Evolutionary conservation across 2,888 invertebrate species (phyloP).

Genomic region (Hirtodrosophila confusa): DNA sequence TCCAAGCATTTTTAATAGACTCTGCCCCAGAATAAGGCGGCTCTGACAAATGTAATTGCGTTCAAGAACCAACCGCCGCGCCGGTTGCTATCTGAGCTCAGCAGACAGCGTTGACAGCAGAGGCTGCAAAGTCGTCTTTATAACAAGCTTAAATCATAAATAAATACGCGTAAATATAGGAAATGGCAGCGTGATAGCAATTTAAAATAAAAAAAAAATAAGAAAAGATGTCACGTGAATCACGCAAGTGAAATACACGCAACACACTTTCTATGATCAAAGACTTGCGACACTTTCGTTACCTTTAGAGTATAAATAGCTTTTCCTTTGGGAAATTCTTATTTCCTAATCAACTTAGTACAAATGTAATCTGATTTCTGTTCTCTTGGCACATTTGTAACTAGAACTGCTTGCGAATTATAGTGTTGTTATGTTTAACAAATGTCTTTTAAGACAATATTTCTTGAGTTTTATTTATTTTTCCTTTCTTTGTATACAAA

Average conservation of each 20-base stretch:
- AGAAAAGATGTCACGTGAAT: constrained; percentile 10
- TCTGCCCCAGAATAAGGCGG: constrained; percentile 15
- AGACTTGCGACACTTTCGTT: too few relatives aligned
- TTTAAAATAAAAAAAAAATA: constrained; percentile 1
- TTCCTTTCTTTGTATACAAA: too few relatives aligned
- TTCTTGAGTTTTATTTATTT: too few relatives aligned
- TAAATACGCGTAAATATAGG: constrained; percentile 33
- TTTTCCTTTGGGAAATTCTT: too few relatives aligned
- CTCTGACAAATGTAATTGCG: constrained; percentile 53
- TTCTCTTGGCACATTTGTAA: too few relatives aligned
- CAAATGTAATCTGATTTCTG: too few relatives aligned
- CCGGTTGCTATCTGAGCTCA: constrained; percentile 21
- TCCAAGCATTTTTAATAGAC: constrained; percentile 51
- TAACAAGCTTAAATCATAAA: constrained; percentile 40
- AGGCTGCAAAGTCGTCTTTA: constrained; percentile 1
- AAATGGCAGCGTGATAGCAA: constrained; percentile 1
- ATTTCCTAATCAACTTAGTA: too few relatives aligned
- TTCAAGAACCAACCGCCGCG: constrained; percentile 23
- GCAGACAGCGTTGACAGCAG: not conserved
- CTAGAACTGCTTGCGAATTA: too few relatives aligned
- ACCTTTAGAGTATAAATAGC: too few relatives aligned
- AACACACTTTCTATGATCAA: too few relatives aligned
- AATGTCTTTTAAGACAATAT: too few relatives aligned
- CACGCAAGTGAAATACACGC: not conserved
- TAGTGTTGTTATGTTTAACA: too few relatives aligned